Conservation (phyloP, 2,888 invertebrate genomes). For the Scaptodrosophila latifasciaeformis region DNA sequence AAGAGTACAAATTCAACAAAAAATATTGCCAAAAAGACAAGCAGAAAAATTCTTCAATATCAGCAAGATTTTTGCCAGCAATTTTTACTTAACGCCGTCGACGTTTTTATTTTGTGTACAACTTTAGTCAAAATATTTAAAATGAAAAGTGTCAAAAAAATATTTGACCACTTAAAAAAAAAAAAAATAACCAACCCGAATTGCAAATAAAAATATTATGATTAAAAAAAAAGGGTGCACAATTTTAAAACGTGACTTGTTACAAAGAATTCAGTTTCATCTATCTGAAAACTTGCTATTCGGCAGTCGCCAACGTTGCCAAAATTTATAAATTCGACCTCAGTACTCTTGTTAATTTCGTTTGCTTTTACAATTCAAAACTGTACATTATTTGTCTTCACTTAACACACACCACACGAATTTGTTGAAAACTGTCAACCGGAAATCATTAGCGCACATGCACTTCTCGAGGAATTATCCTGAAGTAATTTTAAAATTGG, state of each 20-base stretch:
- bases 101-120: conserved; percentile 23
- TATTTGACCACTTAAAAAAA: conserved; percentile 10
- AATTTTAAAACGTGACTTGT: conserved; percentile 64
- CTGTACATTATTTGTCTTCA: not conserved
- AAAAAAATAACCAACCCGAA: not conserved
- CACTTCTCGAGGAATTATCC: no score
- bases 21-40: no score
- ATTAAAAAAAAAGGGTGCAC: conserved; percentile 48
- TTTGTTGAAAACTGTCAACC: no score
- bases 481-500: no score
- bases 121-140: conserved; percentile 16
- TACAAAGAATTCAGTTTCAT: conserved; percentile 62
- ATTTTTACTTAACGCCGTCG: conserved; percentile 55
- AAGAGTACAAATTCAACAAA: not conserved
- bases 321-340: conserved; percentile 67
- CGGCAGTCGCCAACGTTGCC: conserved; percentile 52
- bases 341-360: conserved; percentile 66
- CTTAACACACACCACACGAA: no score
- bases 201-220: conserved; percentile 17
- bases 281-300: conserved; percentile 47
- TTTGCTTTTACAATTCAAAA: conserved; percentile 28
- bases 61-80: conserved; percentile 42
- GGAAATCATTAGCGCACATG: no score
- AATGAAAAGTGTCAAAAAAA: not conserved
- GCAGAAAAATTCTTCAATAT: no score